Conservation (phyloP, 2,797 vertebrate genomes). For the Yasuhikotakia modesta region DNA sequence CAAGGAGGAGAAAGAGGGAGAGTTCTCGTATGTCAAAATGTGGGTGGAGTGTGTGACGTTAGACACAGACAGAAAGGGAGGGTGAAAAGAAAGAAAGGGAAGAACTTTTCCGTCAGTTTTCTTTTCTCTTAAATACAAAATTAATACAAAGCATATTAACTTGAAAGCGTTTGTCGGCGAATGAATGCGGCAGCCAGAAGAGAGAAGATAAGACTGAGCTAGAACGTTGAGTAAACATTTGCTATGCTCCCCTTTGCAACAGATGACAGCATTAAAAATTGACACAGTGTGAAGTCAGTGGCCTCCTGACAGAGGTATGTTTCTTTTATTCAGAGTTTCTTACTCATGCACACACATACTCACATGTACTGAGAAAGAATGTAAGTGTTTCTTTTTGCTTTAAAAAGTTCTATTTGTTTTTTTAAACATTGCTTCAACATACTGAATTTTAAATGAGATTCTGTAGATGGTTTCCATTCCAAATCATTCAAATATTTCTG, state of each 20-base stretch:
- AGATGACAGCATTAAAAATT: slow-evolving; percentile 76
- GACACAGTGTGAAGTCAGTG: slow-evolving; percentile 72
- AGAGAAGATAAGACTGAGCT: slow-evolving; percentile 37
- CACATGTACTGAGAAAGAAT: slow-evolving; percentile 22
- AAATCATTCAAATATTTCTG: background rate
- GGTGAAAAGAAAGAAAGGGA: slow-evolving; percentile 76
- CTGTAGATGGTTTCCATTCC: no score
- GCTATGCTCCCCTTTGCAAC: slow-evolving; percentile 59
- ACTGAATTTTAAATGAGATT: background rate
- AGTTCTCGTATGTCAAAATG: slow-evolving; percentile 29
- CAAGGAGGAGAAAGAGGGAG: slow-evolving; percentile 57
- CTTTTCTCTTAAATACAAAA: slow-evolving; percentile 58
- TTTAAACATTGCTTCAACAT: background rate
- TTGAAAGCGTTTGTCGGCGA: background rate
- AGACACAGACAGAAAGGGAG: slow-evolving; percentile 71
- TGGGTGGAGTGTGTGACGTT: slow-evolving; percentile 65
- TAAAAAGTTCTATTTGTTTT: background rate
- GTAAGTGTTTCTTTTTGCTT: slow-evolving; percentile 6
- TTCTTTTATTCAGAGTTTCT: background rate
- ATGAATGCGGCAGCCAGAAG: slow-evolving; percentile 48
- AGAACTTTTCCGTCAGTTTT: slow-evolving; percentile 63
- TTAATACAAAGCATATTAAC: slow-evolving; percentile 51
- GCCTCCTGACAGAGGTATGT: slow-evolving; percentile 74
- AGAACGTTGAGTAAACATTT: slow-evolving; percentile 26
- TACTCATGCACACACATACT: background rate